Evolutionary conservation across 2,888 invertebrate genomes (phyloP).

Genomic region (Parascotia fuliginaria): DNA sequence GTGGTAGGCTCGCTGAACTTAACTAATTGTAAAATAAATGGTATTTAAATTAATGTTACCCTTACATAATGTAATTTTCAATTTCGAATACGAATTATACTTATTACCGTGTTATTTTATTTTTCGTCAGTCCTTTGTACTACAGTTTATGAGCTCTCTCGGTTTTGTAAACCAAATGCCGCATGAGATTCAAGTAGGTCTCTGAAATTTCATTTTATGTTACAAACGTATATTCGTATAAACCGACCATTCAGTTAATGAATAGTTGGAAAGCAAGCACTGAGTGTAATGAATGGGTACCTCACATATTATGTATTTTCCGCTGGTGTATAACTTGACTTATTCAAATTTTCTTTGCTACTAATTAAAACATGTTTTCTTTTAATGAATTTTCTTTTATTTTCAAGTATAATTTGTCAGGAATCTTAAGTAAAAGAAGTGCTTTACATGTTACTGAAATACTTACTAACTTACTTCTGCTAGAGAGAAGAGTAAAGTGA

Average conservation of each 20-base stretch:
- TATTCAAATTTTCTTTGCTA: constrained; percentile 14
- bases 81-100: no score
- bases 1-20: no score
- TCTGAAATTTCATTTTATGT: constrained; percentile 11
- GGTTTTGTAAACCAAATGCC: no score
- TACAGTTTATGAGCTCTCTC: no score
- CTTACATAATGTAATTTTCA: no score
- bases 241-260: constrained; percentile 29
- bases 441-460: neutral
- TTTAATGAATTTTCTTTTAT: neutral
- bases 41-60: no score
- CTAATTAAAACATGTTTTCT: constrained; percentile 17
- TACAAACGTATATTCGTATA: constrained; percentile 7
- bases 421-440: neutral
- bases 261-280: constrained; percentile 28
- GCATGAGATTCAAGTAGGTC: constrained; percentile 9
- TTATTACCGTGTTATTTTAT: no score
- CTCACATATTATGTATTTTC: constrained; percentile 26
- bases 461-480: neutral
- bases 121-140: no score
- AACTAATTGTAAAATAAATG: no score
- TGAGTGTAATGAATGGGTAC: constrained; percentile 15
- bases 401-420: neutral
- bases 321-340: constrained; percentile 3
- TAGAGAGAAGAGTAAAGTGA: no score